Conservation (phyloP, 2,797 vertebrate genomes). For the Vireo griseus region DNA sequence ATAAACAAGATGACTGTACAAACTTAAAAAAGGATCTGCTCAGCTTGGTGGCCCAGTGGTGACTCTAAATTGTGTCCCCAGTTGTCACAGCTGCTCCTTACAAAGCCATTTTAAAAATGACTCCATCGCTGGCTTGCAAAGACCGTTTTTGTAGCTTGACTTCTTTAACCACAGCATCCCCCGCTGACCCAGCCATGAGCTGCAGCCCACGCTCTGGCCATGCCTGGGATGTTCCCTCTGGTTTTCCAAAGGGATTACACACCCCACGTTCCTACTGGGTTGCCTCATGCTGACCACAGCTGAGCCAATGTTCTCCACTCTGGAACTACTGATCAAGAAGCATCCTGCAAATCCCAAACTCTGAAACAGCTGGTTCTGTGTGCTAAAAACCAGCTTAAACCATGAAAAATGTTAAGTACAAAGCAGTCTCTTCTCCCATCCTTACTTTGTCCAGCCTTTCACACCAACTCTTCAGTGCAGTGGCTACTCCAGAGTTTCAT, state of each 20-base stretch:
- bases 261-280: background rate
- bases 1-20: background rate
- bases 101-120: background rate
- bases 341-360: background rate
- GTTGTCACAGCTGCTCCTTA: background rate
- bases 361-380: background rate
- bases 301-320: accelerated
- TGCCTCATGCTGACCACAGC: background rate
- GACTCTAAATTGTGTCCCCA: background rate
- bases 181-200: background rate
- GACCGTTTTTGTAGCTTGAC: background rate
- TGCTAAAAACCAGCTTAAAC: background rate
- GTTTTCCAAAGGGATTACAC: background rate
- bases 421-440: background rate
- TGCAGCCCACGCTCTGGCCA: background rate
- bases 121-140: background rate
- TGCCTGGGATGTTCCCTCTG: background rate
- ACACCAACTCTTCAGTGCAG: background rate
- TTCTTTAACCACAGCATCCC: background rate
- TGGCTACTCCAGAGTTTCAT: background rate
- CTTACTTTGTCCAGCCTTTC: background rate
- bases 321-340: background rate
- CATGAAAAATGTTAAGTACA: background rate
- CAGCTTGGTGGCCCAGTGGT: background rate
- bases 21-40: background rate